Percentiles rank a stretch among this genome's conserved stretches.
Evolutionary conservation across 2,113 vertebrate species (phyloP).

Genomic region (Syrrhaptes paradoxus): DNA sequence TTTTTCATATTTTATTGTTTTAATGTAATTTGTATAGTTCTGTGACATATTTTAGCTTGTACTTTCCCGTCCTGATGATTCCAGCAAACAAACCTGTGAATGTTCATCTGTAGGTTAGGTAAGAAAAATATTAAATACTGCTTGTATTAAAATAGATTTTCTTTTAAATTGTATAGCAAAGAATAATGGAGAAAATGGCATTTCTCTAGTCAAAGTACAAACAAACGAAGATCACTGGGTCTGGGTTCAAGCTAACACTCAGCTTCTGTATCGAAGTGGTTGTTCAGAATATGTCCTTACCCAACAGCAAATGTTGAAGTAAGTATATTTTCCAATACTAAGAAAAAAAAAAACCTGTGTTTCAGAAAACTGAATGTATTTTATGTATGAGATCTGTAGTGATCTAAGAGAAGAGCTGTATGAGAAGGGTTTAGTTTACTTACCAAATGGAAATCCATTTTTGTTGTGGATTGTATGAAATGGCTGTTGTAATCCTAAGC

Average conservation of each 20-base stretch:
- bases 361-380: background rate
- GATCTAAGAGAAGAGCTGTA: background rate
- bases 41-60: background rate
- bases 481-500: background rate
- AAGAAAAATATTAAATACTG: background rate
- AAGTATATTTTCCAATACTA: conserved; percentile 47
- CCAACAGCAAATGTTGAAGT: conserved; percentile 68
- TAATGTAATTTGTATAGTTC: background rate
- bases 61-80: background rate
- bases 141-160: background rate
- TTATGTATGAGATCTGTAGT: background rate
- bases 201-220: conserved; percentile 70
- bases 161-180: conserved; percentile 65
- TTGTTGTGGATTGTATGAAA: background rate
- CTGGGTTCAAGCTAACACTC: conserved; percentile 70
- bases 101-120: background rate
- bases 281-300: conserved; percentile 66
- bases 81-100: background rate
- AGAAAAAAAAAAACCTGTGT: background rate
- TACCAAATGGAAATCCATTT: background rate
- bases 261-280: conserved; percentile 70
- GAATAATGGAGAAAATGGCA: conserved; percentile 70
- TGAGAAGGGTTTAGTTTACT: background rate
- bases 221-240: conserved; percentile 75
- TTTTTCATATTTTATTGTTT: background rate